A percentile compares a stretch with the other conserved stretches of the same genome.
phyloP scores from a whole-genome alignment of 2,888 invertebrate genomes.

The Conistra vaccinii region DNA sequence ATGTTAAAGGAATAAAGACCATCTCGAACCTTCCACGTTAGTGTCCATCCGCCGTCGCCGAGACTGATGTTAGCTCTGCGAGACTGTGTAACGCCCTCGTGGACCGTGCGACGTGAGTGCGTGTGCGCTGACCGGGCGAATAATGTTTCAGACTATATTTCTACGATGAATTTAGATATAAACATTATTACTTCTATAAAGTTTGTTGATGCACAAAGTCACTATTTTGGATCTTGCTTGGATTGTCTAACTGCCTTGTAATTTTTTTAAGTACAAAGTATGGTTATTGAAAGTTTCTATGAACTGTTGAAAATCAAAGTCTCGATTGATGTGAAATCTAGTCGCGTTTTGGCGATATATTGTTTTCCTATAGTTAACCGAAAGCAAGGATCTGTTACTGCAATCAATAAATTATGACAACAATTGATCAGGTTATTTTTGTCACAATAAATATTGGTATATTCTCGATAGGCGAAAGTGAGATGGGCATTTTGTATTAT shows the following conservation, averaged over 20 bases:
- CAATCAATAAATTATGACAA: conserved; percentile 56
- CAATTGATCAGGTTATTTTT: conserved; percentile 54
- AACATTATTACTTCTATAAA: conserved; percentile 65
- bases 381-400: conserved; percentile 50
- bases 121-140: conserved; percentile 38
- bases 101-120: conserved; percentile 38
- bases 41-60: conserved; percentile 59
- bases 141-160: conserved; percentile 65
- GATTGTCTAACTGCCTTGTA: conserved; percentile 81
- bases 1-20: conserved; percentile 50
- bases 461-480: conserved; percentile 68
- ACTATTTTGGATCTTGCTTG: conserved; percentile 75
- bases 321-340: conserved; percentile 65
- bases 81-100: conserved; percentile 44
- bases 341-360: conserved; percentile 68
- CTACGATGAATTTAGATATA: conserved; percentile 63
- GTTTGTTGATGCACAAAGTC: conserved; percentile 81
- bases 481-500: conserved; percentile 80
- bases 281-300: conserved; percentile 74
- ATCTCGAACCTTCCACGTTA: conserved; percentile 64
- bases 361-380: conserved; percentile 52
- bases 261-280: conserved; percentile 83
- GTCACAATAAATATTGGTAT: conserved; percentile 61
- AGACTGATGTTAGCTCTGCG: conserved; percentile 55
- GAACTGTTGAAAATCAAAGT: conserved; percentile 73